Evolutionary conservation across 2,888 invertebrate genomes (phyloP).

Genomic region (Mythimna vitellina): DNA sequence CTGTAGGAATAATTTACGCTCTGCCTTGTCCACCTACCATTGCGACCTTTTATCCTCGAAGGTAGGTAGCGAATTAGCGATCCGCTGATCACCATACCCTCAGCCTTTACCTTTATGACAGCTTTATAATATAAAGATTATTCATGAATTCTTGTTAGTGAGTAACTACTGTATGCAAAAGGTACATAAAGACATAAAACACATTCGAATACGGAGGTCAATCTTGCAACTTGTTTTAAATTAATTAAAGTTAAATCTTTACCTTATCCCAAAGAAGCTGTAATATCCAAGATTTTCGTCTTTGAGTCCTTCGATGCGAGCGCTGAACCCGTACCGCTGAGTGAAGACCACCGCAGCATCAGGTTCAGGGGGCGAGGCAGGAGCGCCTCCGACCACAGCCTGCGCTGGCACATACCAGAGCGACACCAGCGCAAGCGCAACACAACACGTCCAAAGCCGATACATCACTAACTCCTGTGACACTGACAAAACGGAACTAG

Average conservation of each 20-base stretch:
- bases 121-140: neutral
- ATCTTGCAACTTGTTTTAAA: neutral
- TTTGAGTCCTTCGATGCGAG: constrained; percentile 92
- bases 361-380: constrained; percentile 92
- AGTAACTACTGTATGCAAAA: neutral
- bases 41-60: no score
- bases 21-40: no score
- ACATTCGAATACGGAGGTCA: neutral
- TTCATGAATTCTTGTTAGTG: neutral
- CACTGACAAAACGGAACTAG: constrained; percentile 62
- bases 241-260: constrained; percentile 11
- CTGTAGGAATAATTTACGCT: no score
- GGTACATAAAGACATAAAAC: neutral
- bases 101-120: neutral
- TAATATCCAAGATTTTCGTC: constrained; percentile 92
- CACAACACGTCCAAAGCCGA: constrained; percentile 62
- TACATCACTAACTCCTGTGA: constrained; percentile 72
- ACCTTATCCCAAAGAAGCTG: constrained; percentile 94
- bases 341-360: constrained; percentile 94
- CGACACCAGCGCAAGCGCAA: constrained; percentile 58
- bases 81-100: neutral
- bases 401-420: constrained; percentile 67
- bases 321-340: constrained; percentile 91
- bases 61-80: neutral
- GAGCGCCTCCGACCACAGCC: constrained; percentile 92